Evolutionary conservation across 2,113 vertebrate genomes (phyloP), one percentile per base, ranked within the genome.

Genomic region (Oncorhynchus nerka): DNA sequence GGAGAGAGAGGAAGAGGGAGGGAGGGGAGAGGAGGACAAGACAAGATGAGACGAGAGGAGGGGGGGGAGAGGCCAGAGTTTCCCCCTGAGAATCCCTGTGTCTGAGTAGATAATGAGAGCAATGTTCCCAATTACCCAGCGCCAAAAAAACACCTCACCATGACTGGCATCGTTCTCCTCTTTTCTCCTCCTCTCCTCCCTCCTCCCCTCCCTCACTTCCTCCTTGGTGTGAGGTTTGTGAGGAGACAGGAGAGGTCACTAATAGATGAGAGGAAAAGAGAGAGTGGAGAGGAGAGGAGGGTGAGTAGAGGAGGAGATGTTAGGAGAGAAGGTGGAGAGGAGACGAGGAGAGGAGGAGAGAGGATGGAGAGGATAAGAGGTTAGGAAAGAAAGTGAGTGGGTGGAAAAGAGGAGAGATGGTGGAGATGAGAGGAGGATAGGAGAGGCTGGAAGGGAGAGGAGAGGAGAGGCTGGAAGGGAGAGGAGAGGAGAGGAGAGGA

Each of bases 131-230:
- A 51, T 51, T 51, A 51, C 13, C 49, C 49, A 51, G 49, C 0
- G 49, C 49, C 49, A 51, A 51, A 51, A 51, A 51, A 4, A 51
- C 1, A 78, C 30, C 59, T n/a, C n/a, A 48, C 32, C 22, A 16
- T 62, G n/a, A 39, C 65, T 28, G 9, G 74, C 34, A 16, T 16
- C 49, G 13, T 51, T 39, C 34, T 39, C 34, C 49, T 28, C 65
- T 34, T 68, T n/a, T 49, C 28, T 32, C 74, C 67, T 70, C 34
- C 68, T 13, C 62, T 59, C n/a, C 69, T 71, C 70, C 76, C 77
- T 75, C 78, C 82, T 67, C 78, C 34, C 69, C 28, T 68, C 80
- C 74, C 75, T 55, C 76, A 70, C 83, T 77, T 73, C 71, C 82
- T 86, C 73, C 78, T 79, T 68, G 34, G 49, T 51, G 49, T 51